These are phyloP conservation scores for Panonychus citri DNA, from an alignment of 1,140 invertebrate genomes.

Conservation along the genomic window DNA sequence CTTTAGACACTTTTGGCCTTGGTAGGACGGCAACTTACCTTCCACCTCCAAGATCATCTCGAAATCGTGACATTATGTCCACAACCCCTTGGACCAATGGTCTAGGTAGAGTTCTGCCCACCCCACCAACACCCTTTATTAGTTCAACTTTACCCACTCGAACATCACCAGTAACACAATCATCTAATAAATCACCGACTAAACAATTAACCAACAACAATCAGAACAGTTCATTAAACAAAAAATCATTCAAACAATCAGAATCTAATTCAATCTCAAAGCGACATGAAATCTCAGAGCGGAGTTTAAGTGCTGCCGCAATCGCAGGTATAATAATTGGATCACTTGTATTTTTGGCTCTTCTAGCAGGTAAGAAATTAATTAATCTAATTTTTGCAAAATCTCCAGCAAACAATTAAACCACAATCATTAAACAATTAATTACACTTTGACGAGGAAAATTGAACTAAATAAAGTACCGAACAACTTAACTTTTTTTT, in stretches of 20 bases:
- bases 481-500: too few relatives aligned
- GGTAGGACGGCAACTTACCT: background rate
- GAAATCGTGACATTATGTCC: background rate
- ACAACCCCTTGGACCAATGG: background rate
- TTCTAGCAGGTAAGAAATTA: constrained; percentile 6
- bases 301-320: background rate
- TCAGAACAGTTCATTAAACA: background rate
- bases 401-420: too few relatives aligned
- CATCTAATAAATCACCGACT: background rate
- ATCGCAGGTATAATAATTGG: constrained; percentile 32
- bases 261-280: background rate
- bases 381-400: too few relatives aligned
- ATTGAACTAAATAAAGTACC: too few relatives aligned
- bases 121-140: background rate
- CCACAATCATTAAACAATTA: too few relatives aligned
- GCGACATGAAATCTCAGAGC: background rate
- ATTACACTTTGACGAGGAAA: too few relatives aligned
- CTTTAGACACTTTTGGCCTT: background rate
- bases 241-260: background rate
- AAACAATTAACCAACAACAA: background rate
- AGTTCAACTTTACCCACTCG: background rate
- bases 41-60: background rate
- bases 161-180: background rate
- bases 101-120: background rate
- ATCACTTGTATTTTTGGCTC: constrained; percentile 8